Base-by-base conservation (phyloP, 2,888 invertebrate genomes). In the Thecocarcelia acutangulata region DNA sequence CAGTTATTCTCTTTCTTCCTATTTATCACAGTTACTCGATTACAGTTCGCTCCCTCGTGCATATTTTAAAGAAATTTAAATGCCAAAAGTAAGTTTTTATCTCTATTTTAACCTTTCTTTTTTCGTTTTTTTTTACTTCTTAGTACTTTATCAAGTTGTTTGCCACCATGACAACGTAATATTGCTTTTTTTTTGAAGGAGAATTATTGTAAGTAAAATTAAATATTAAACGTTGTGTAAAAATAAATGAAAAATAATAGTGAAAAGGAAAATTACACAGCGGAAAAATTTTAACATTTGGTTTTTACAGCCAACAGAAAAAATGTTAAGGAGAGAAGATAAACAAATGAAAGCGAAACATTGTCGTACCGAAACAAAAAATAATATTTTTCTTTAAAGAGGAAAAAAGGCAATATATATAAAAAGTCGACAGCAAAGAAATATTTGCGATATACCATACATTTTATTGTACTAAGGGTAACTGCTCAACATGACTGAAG, bases 21-120 rank as follows among this genome's bases (percentile, higher is more conserved):
- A 0, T 21, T 50, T 37, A 6, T 44, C 13, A 46, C 12, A 13
- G 48, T 8, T 61, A 19, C 52, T 73, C 42, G 40, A 59, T 52
- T 74, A 64, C 28, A 21, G 12, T 21, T 52, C 12, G 2, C 56
- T 73, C 73, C 72, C 66, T 11, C 12, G 33, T 52, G 70, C 17
- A 56, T 48, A 37, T 44, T 77, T 76, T 46, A 68, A 40, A 28
- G 33, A 56, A 73, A 48, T 69, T 54, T 77, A 75, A 77, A 81
- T 77, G 68, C 72, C 58, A 77, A 73, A 81, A 77, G 81, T 77
- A 58, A 54, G 37, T 61, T 64, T 77, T 70, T 70, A 33, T 58
- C 37, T 52, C 19, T 37, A 61, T 75, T 68, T 61, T 52, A 48
- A 42, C 33, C 12, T 61, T 50, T 13, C 46, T 40, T 58, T 56